These are phyloP conservation scores for Ichneumoninae sp. DNA, from an alignment of 2,888 invertebrate species.

Conservation along the genomic window DNA sequence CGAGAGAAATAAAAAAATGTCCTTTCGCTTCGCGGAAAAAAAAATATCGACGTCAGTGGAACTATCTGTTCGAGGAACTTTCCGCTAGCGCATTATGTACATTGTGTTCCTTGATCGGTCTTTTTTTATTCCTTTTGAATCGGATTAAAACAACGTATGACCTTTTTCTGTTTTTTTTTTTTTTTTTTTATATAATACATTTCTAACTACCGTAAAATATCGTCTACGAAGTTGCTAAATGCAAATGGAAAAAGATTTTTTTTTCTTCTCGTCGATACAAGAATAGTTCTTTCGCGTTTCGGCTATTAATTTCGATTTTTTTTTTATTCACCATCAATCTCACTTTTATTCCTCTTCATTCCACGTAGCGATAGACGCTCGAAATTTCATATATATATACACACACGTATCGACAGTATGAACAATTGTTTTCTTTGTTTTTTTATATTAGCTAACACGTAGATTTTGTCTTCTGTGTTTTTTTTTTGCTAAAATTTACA, in stretches of 20 bases:
- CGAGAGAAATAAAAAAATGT: constrained; percentile 16
- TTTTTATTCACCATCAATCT: neutral
- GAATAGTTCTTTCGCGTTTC: constrained; percentile 49
- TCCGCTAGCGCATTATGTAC: constrained; percentile 54
- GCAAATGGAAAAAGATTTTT: constrained; percentile 55
- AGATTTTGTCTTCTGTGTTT: constrained; percentile 3
- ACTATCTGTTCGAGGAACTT: constrained; percentile 34
- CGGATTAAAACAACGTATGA: constrained; percentile 25
- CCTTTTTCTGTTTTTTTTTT: neutral
- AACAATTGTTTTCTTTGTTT: constrained; percentile 47
- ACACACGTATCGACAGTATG: constrained; percentile 49
- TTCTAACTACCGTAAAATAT: constrained; percentile 56
- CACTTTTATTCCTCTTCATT: constrained; percentile 19
- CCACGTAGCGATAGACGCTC: constrained; percentile 30
- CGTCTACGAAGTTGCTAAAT: constrained; percentile 59
- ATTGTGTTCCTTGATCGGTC: constrained; percentile 36
- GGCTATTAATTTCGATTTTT: constrained; percentile 13
- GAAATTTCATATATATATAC: constrained; percentile 49
- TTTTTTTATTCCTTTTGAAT: constrained; percentile 29
- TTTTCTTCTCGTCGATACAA: constrained; percentile 58
- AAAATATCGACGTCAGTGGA: constrained; percentile 29
- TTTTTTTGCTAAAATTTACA: constrained; percentile 34
- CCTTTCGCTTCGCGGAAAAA: constrained; percentile 4
- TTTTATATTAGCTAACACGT: constrained; percentile 30
- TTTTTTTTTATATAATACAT: constrained; percentile 32